Evolutionary conservation across 2,113 vertebrate genomes (phyloP), one percentile per base, ranked within the genome.

Genomic region (Neolamprologus tretocephalus): DNA sequence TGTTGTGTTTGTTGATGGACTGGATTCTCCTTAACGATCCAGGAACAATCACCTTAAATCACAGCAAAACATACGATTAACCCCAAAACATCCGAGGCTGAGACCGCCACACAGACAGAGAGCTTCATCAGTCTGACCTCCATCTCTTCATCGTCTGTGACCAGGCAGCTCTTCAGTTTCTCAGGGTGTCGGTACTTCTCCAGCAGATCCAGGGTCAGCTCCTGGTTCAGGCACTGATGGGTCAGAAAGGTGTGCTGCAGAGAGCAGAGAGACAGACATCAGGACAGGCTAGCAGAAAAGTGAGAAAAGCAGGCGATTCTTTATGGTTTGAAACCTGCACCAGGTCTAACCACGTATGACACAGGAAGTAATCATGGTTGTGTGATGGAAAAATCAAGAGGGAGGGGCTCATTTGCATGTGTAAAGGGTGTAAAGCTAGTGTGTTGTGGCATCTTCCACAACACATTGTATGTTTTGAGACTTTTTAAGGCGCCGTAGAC

Each of bases 151-250:
- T 98, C 98, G 2, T 98, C 98, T 2, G 75, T 51, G 35, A 92
- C 93, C 7, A 92, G 66, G 23, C 83, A 92, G 35, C 86, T 83
- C 66, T 94, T 89, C 23, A 96, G 96, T 61, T 97, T 97, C 87
- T 97, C 97, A 5, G 98, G 98, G 61, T 98, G 94, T 37, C 87
- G 93, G 33, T 95, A 92, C 71, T 97, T 97, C 87, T 98, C 98
- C 83, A 98, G 95, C 87, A 98, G 96, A 23, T 98, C 97, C 23
- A 97, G 95, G 51, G 97, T 98, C 89, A 98, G 96, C 5, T 95
- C 95, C 86, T 93, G 94, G 8, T 86, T 96, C 81, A 98, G 95
- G 40, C 93, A 85, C 1, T 94, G 88, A 94, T 97, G 97, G 5
- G 93, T 96, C 80, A 98, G 89, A 86, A 98, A 96, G 8, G 93